A percentile compares a stretch with the other conserved stretches of the same genome.
Evolutionary conservation across 92 coral and sea anemone genomes (phyloP).

Genomic region (Epizoanthus ramosus): DNA sequence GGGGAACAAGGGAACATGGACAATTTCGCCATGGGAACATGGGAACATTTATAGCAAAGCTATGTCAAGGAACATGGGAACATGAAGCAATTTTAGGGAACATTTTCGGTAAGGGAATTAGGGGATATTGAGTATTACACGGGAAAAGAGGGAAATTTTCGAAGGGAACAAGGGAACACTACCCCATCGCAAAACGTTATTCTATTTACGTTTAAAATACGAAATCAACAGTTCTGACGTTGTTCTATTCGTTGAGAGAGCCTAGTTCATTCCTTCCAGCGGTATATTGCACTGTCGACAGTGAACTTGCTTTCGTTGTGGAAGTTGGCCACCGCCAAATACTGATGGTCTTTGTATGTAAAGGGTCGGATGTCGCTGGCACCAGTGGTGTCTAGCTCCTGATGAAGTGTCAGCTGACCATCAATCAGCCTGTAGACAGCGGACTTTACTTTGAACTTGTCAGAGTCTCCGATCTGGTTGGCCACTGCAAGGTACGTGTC

Average conservation of each 20-base stretch:
- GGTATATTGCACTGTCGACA: constrained; percentile 14
- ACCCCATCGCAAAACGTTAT: too few species aligned
- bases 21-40: too few species aligned
- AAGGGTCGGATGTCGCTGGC: constrained; percentile 37
- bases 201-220: too few species aligned
- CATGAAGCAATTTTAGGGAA: too few species aligned
- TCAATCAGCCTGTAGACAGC: constrained; percentile 14
- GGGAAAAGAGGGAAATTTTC: too few species aligned
- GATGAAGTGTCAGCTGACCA: background rate
- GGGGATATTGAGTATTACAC: too few species aligned
- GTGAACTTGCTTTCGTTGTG: constrained; percentile 12
- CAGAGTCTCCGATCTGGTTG: constrained; percentile 5
- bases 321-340: constrained; percentile 21
- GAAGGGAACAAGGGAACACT: too few species aligned
- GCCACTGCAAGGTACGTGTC: constrained; percentile 16
- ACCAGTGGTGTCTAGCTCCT: constrained; percentile 22
- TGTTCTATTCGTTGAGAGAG: background rate
- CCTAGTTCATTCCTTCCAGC: constrained; percentile 21
- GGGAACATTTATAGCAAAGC: too few species aligned
- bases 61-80: too few species aligned
- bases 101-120: too few species aligned
- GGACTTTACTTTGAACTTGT: background rate
- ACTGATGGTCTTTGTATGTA: background rate
- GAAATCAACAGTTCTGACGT: background rate
- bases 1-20: too few species aligned